Evolutionary conservation across 2,888 invertebrate species (phyloP).

Genomic region (Halictus ligatus): DNA sequence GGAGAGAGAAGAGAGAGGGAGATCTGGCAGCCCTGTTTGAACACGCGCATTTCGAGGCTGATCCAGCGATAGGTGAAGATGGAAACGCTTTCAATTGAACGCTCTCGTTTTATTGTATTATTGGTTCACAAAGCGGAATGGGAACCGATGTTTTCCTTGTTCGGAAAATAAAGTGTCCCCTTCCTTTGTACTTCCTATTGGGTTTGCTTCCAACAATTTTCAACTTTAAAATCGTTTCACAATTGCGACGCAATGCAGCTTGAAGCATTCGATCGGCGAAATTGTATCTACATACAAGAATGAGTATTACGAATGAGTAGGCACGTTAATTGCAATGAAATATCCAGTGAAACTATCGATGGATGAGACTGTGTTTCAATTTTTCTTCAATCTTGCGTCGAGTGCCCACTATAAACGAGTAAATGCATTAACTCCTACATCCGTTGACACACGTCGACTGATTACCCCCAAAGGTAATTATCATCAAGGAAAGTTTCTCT

Average conservation of each 20-base stretch:
- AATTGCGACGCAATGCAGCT: no score
- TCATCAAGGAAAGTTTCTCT: neutral
- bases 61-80: conserved; percentile 13
- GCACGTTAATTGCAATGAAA: neutral
- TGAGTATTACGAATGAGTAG: neutral
- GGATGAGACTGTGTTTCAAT: neutral
- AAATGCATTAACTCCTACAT: neutral
- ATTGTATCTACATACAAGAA: neutral
- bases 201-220: neutral
- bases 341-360: neutral
- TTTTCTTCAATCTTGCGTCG: neutral
- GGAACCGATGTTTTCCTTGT: conserved; percentile 9
- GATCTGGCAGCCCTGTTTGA: neutral
- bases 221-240: neutral
- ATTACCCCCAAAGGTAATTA: neutral
- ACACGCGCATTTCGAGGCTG: neutral
- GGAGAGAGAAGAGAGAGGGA: neutral
- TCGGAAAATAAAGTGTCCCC: neutral
- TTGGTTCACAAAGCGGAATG: neutral
- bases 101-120: neutral
- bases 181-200: neutral
- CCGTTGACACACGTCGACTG: neutral
- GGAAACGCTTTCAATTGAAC: conserved; percentile 5
- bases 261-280: no score
- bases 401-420: neutral